These are phyloP conservation scores for Eueides isabella DNA, from an alignment of 1,140 invertebrate genomes.

Conservation along the genomic window DNA sequence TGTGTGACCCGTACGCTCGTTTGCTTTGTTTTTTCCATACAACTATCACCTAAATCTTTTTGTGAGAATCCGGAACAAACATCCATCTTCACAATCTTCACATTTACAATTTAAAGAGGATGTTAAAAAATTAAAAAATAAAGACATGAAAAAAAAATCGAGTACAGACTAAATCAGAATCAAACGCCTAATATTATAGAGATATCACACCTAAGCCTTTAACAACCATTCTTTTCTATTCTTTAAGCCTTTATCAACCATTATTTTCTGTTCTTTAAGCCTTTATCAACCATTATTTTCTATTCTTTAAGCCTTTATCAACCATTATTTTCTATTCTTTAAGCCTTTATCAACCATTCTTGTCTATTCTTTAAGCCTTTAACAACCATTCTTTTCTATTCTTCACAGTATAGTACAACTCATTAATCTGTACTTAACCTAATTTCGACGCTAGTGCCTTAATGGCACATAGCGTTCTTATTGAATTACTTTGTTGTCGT, in stretches of 20 bases:
- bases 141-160: too few species aligned
- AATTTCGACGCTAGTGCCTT: constrained; percentile 18
- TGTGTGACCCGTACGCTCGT: too few species aligned
- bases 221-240: constrained; percentile 1
- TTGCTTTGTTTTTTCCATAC: too few species aligned
- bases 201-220: background rate
- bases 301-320: background rate
- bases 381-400: constrained; percentile 1
- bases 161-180: too few species aligned
- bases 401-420: constrained; percentile 16
- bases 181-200: too few species aligned
- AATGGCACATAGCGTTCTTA: constrained; percentile 5
- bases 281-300: background rate
- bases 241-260: background rate
- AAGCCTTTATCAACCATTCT: background rate
- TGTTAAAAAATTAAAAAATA: too few species aligned
- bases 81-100: too few species aligned
- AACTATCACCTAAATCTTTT: too few species aligned
- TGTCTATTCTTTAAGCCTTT: background rate
- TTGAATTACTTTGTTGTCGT: constrained; percentile 14
- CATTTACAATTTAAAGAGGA: too few species aligned
- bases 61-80: too few species aligned
- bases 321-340: constrained; percentile 11
- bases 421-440: constrained; percentile 29
- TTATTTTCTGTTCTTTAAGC: constrained; percentile 13